These are phyloP conservation scores for Cheilosia pagana DNA, from an alignment of 2,888 invertebrate species.

Conservation along the genomic window DNA sequence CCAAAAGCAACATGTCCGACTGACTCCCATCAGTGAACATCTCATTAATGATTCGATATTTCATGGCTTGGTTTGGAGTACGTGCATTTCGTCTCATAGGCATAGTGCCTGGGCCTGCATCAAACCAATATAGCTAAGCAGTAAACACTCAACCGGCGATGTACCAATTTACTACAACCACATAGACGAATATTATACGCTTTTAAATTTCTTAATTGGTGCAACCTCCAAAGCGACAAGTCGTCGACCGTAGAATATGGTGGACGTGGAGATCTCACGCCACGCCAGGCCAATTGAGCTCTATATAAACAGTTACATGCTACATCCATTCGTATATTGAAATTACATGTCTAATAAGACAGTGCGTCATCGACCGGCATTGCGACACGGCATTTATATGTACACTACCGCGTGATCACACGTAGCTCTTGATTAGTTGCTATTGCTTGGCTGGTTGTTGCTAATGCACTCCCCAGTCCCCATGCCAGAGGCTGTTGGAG, in stretches of 20 bases:
- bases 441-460: not conserved
- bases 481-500: constrained; percentile 46
- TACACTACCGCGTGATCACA: constrained; percentile 68
- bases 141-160: constrained; percentile 42
- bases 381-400: constrained; percentile 57
- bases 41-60: constrained; percentile 19
- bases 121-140: constrained; percentile 3
- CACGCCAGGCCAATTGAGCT: constrained; percentile 21
- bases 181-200: constrained; percentile 7
- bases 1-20: constrained; percentile 4
- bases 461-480: constrained; percentile 48
- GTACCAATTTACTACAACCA: constrained; percentile 19
- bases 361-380: constrained; percentile 72
- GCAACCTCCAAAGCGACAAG: constrained; percentile 57
- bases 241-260: constrained; percentile 64
- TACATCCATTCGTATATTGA: constrained; percentile 13
- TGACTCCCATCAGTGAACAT: not conserved
- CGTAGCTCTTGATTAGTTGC: constrained; percentile 52
- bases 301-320: constrained; percentile 2
- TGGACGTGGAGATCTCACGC: not conserved
- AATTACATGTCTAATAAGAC: constrained; percentile 45
- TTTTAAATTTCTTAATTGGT: constrained; percentile 48
- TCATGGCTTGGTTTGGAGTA: constrained; percentile 18
- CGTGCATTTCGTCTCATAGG: constrained; percentile 63
- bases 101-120: not conserved